A percentile compares a stretch with the other conserved stretches of the same genome.
phyloP scores from a whole-genome alignment of 2,888 invertebrate species.

The Lasioglossum figueresi region DNA sequence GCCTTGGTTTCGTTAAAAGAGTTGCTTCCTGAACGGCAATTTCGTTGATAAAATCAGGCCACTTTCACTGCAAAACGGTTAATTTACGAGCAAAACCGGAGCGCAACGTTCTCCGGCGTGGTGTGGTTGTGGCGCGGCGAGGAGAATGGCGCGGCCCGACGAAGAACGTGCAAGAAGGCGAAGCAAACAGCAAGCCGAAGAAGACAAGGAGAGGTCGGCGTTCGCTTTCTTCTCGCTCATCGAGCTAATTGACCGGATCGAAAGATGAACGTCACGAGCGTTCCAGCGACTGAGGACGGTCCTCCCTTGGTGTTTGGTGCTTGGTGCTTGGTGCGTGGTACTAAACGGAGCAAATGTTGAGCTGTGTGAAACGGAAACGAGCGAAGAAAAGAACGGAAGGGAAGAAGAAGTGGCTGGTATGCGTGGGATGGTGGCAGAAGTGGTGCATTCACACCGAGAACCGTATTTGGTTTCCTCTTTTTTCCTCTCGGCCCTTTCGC shows the following conservation, averaged over 20 bases:
- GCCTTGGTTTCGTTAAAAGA: constrained; percentile 32
- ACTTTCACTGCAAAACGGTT: constrained; percentile 66
- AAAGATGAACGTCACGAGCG: constrained; percentile 48
- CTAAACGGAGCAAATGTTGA: constrained; percentile 19
- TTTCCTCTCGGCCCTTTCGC: background rate
- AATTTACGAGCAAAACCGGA: constrained; percentile 59
- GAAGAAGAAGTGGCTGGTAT: background rate
- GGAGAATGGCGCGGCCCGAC: constrained; percentile 11
- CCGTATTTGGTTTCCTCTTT: constrained; percentile 9
- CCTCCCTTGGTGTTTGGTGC: constrained; percentile 19
- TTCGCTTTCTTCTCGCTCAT: constrained; percentile 60
- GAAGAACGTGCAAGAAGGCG: constrained; percentile 9
- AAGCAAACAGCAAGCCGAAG: background rate
- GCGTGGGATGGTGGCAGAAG: constrained; percentile 38
- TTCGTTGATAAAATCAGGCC: constrained; percentile 62
- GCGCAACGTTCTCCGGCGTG: constrained; percentile 9
- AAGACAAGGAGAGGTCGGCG: constrained; percentile 17
- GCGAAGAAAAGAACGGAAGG: background rate
- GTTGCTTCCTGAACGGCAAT: constrained; percentile 34
- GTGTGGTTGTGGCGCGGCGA: background rate
- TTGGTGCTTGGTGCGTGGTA: background rate
- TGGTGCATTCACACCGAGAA: constrained; percentile 40
- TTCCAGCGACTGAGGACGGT: constrained; percentile 44
- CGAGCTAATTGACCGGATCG: constrained; percentile 62
- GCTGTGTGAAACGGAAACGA: constrained; percentile 19